Percentiles rank a stretch among this genome's conserved stretches.
Conservation (phyloP, 2,888 invertebrate genomes). For the Xylota sylvarum region DNA sequence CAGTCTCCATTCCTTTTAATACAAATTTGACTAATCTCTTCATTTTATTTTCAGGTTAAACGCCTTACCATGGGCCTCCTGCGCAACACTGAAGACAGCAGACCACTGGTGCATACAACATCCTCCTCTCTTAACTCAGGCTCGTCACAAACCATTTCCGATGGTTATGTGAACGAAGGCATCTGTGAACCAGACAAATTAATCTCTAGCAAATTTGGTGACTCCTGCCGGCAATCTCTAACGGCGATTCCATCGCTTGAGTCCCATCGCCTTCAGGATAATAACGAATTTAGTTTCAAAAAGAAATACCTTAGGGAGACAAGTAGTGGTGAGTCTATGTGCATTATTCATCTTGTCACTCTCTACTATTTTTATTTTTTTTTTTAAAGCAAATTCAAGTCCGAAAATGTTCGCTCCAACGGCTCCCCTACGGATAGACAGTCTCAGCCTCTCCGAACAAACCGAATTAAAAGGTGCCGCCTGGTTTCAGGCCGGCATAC, state of each 20-base stretch:
- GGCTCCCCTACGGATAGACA: constrained; percentile 86
- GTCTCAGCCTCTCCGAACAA: constrained; percentile 89
- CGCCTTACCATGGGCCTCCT: constrained; percentile 91
- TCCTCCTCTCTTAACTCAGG: constrained; percentile 88
- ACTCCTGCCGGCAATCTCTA: constrained; percentile 84
- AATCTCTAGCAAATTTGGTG: constrained; percentile 84
- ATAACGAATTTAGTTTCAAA: constrained; percentile 82
- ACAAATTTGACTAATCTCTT: background rate
- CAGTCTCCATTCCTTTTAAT: too few species aligned
- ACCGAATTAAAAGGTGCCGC: constrained; percentile 94
- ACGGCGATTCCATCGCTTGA: constrained; percentile 83
- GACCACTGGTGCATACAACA: constrained; percentile 90
- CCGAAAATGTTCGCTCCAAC: constrained; percentile 85
- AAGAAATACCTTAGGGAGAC: constrained; percentile 85
- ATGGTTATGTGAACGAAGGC: constrained; percentile 93
- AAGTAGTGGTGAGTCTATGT: constrained; percentile 83
- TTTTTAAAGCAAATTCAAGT: constrained; percentile 83
- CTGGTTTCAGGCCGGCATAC: constrained; percentile 98
- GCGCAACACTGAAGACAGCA: constrained; percentile 89
- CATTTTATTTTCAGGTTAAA: constrained; percentile 86
- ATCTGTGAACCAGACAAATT: constrained; percentile 88
- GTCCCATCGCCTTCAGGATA: constrained; percentile 83
- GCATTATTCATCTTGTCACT: constrained; percentile 12
- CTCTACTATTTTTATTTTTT: constrained; percentile 2
- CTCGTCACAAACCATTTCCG: constrained; percentile 90